Evolutionary conservation across 2,797 vertebrate genomes (phyloP), one percentile per base, ranked within the genome.

Genomic region (Rhyacichthys aspro): DNA sequence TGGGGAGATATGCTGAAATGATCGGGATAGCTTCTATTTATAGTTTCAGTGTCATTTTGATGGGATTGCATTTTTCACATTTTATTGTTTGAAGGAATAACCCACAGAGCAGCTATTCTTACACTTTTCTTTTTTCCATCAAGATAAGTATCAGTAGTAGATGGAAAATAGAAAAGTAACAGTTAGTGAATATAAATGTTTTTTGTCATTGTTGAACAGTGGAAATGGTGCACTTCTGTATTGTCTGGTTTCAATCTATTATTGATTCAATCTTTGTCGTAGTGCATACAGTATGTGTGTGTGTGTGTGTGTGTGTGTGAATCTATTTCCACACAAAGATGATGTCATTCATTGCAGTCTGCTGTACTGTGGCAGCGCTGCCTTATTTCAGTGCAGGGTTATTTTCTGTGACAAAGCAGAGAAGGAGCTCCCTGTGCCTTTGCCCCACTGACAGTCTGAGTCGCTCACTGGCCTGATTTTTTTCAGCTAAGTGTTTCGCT

Each of bases 381-480:
- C 52, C 48, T 71, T 57, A 43, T 69, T 73, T 69, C 66, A 78
- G 75, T 58, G 71, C 61, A 66, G 63, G 55, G 69, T 43, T 48
- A 63, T n/a, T n/a, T n/a, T n/a, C n/a, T n/a, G n/a, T 57, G 60
- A 64, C 50, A 45, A 43, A 65, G 34, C 28, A 2, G 18, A 59
- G 59, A 73, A 71, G 63, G 59, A 82, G 71, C 75, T 69, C 84
- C 77, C 79, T 67, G 43, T 44, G 59, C 42, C 59, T 28, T 33
- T 3, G 74, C 63, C 59, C 39, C 17, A 56, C 70, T 74, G 71
- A 76, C 56, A 80, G 63, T 67, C 63, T 46, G 82, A 78, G 79
- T 58, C 53, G 77, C 75, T 82, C 72, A 78, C 54, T 88, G 89
- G 83, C 89, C 89, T 84, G 84, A 85, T 90, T 89, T 88, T n/a